Evolutionary conservation across 1,140 invertebrate genomes (phyloP).

Genomic region (Bicyclus anynana): DNA sequence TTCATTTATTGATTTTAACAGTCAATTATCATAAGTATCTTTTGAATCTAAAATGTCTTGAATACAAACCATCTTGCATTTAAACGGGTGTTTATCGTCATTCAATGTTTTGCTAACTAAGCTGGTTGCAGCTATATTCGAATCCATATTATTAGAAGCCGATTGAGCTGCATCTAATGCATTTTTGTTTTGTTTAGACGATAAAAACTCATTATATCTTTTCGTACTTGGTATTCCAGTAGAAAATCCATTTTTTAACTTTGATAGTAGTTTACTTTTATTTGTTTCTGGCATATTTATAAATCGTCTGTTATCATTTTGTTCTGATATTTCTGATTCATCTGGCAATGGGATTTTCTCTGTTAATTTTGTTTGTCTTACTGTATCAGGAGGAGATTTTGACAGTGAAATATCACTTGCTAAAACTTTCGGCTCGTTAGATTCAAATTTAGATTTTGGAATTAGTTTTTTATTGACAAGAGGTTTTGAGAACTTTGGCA

Average conservation of each 20-base stretch:
- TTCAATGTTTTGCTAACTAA: conserved; percentile 26
- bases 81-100: conserved; percentile 58
- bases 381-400: background rate
- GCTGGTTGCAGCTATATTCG: conserved; percentile 1
- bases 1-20: too few relatives aligned
- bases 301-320: background rate
- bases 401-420: conserved; percentile 12
- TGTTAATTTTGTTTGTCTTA: background rate
- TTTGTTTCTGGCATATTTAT: background rate
- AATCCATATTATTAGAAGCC: conserved; percentile 35
- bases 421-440: conserved; percentile 5
- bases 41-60: conserved; percentile 24
- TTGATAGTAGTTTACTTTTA: background rate
- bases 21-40: too few relatives aligned
- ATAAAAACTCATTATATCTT: conserved; percentile 2
- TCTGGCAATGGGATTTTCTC: background rate
- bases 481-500: background rate
- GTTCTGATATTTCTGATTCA: background rate
- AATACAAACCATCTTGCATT: conserved; percentile 56
- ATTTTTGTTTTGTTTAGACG: background rate
- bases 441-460: conserved; percentile 1
- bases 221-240: background rate
- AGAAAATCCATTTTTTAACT: background rate
- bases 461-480: background rate
- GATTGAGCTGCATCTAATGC: conserved; percentile 16